Percentiles rank a stretch among this genome's conserved stretches.
Conservation (phyloP, 2,888 invertebrate genomes). For the Tipula vernalis region DNA sequence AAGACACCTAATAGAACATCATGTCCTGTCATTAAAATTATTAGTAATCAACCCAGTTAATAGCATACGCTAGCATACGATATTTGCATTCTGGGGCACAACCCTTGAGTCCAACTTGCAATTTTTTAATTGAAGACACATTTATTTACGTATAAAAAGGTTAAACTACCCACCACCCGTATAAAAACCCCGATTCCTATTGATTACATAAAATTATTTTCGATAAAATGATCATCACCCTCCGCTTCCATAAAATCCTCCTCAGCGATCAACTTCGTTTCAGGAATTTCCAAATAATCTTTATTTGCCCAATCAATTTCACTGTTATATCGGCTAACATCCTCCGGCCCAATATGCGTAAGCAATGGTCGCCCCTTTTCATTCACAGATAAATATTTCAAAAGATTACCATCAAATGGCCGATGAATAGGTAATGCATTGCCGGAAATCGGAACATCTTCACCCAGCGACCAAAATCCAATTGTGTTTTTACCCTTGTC, state of each 20-base stretch:
- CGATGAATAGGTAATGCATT: constrained; percentile 43
- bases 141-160: not conserved
- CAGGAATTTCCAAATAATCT: constrained; percentile 51
- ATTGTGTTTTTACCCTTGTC: constrained; percentile 17
- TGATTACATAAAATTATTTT: not conserved
- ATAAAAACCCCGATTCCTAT: not conserved
- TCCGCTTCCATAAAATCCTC: not conserved
- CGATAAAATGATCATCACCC: not conserved
- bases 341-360: constrained; percentile 43
- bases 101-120: too few relatives aligned
- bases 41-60: too few relatives aligned
- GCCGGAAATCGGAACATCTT: constrained; percentile 48
- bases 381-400: constrained; percentile 48
- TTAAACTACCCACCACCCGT: not conserved
- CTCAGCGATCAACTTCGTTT: not conserved
- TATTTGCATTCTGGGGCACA: too few relatives aligned
- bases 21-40: too few relatives aligned
- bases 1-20: too few relatives aligned
- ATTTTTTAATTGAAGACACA: not conserved
- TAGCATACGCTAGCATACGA: too few relatives aligned
- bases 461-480: constrained; percentile 38
- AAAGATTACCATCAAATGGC: constrained; percentile 39
- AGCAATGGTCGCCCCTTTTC: constrained; percentile 46
- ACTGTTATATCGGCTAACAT: constrained; percentile 20
- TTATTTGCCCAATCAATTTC: constrained; percentile 46